Evolutionary conservation across 2,113 vertebrate genomes (phyloP), one percentile per base, ranked within the genome.

Genomic region (Perca fluviatilis): DNA sequence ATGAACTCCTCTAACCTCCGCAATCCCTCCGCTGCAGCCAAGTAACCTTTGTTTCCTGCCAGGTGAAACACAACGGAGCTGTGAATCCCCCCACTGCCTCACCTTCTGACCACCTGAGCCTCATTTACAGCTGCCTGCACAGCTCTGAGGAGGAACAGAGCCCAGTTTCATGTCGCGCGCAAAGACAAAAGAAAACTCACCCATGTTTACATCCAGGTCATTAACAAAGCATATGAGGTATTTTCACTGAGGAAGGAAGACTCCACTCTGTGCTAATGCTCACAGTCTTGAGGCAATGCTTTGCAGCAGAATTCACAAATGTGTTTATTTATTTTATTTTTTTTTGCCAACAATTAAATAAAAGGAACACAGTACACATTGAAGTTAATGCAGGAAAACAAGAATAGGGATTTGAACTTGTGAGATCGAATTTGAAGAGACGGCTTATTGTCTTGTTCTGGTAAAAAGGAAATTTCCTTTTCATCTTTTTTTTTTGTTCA

Each of bases 1-100:
- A 89, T 86, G 79, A 84, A 79, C 80, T 75, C 23, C 50, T 86
- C 25, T 78, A 49, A 78, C 85, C 85, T 78, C 80, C 60, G 4
- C 16, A 23, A 57, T 80, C 84, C 86, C 83, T 57, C 53, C 3
- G 53, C 83, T 84, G 40, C 64, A 33, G 61, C 62, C 68, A 46
- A 6, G 69, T 49, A 86, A 80, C 80, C 75, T 83, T 75, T 83
- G 80, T 51, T 68, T 81, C 58, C 74, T 86, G 86, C 72, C 83
- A 76, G 85, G 78, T 50, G 68, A 71, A 84, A 74, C 88, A 74
- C 51, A 5, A 30, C 77, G 43, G 61, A 75, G 86, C 86, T 57
- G 66, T 13, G 77, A 79, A 83, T 76, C 67, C 74, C 70, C 75
- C 77, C 66, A 49, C 69, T 56, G 51, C 27, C 54, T 79, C 84